Conservation (phyloP, 2,113 vertebrate species). For the Mastomys coucha region DNA sequence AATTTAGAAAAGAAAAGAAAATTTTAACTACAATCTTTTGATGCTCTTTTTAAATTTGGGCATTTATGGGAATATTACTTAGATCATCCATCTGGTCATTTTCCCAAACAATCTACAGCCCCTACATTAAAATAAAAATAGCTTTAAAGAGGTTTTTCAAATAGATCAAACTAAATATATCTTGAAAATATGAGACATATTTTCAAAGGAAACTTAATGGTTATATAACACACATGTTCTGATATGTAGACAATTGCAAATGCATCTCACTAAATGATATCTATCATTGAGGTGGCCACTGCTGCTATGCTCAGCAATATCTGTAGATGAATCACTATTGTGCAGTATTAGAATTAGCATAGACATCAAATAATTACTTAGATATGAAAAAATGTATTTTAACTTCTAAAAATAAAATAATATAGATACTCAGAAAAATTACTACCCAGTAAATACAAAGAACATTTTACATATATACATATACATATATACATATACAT, state of each 20-base stretch:
- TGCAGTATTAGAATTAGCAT: background rate
- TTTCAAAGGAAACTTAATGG: background rate
- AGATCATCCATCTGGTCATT: background rate
- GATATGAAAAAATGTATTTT: background rate
- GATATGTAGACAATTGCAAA: background rate
- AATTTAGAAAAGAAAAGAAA: slow-evolving; percentile 52
- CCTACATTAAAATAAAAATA: slow-evolving; percentile 26
- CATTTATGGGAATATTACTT: slow-evolving; percentile 30
- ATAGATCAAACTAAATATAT: background rate
- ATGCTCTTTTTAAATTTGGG: slow-evolving; percentile 28
- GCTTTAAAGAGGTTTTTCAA: slow-evolving; percentile 4
- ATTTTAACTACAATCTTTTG: slow-evolving; percentile 38
- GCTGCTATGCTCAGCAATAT: background rate
- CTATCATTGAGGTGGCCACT: background rate
- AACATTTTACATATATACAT: background rate
- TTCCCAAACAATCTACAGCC: slow-evolving; percentile 11
- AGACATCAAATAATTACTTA: background rate
- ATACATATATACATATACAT: background rate
- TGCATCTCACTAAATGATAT: background rate
- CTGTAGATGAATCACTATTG: background rate
- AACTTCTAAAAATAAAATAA: background rate
- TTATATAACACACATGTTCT: background rate
- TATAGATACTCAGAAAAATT: background rate
- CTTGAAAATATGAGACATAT: background rate
- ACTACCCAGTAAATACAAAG: background rate